These are phyloP conservation scores for Lagorchestes hirsutus DNA, from an alignment of 2,797 vertebrate species.

Conservation along the genomic window DNA sequence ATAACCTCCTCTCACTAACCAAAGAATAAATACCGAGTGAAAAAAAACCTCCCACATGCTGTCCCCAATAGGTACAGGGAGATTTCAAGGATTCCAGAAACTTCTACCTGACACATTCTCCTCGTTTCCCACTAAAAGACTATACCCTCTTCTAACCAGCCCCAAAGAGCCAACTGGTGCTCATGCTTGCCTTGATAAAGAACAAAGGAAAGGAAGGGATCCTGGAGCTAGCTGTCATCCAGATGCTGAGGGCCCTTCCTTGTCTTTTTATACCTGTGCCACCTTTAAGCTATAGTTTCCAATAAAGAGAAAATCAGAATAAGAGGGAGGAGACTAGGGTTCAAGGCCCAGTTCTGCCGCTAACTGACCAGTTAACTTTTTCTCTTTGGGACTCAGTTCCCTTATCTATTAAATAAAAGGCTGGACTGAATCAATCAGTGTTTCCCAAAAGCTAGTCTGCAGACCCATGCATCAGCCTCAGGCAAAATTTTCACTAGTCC, in stretches of 20 bases:
- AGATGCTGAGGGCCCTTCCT: neutral
- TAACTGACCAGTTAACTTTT: neutral
- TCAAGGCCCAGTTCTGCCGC: neutral
- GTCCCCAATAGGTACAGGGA: neutral
- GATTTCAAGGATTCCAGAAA: neutral
- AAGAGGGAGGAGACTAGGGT: neutral
- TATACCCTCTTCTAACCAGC: neutral
- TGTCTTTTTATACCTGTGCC: neutral
- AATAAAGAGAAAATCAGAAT: neutral
- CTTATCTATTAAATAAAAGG: neutral
- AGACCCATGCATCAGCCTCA: neutral
- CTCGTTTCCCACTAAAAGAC: neutral
- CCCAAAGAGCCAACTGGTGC: neutral
- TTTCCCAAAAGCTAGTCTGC: neutral
- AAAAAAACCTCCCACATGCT: neutral
- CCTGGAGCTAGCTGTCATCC: too few species aligned
- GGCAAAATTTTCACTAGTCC: neutral
- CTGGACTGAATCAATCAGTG: neutral
- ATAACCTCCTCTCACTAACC: slow-evolving; percentile 33
- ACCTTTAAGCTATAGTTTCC: neutral
- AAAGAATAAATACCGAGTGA: slow-evolving; percentile 20
- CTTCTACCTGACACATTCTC: neutral
- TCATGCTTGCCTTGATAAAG: neutral
- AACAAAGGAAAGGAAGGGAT: neutral
- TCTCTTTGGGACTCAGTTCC: neutral